Conservation (phyloP, 2,888 invertebrate genomes). For the Patella ulyssiponensis region DNA sequence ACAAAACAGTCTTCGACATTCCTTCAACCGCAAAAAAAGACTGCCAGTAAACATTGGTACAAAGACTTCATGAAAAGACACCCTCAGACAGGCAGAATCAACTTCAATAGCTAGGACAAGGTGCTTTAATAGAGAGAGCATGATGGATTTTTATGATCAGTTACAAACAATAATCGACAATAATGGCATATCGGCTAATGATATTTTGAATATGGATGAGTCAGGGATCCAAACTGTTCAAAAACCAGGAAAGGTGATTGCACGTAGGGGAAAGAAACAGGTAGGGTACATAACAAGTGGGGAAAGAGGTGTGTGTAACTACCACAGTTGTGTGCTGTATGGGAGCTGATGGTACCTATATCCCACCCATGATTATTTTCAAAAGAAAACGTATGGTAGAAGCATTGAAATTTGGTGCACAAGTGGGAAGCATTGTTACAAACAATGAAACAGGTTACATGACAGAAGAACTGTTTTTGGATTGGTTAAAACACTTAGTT, state of each 20-base stretch:
- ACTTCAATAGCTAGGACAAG: too few relatives aligned
- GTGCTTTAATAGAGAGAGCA: slow-evolving; percentile 7
- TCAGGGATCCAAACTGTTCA: too few relatives aligned
- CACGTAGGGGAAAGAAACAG: slow-evolving; percentile 4
- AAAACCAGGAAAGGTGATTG: slow-evolving; percentile 9
- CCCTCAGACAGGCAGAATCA: slow-evolving; percentile 22
- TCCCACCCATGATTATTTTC: not conserved
- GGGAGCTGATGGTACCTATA: not conserved
- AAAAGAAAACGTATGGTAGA: not conserved
- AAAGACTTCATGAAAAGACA: too few relatives aligned
- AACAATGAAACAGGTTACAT: not conserved
- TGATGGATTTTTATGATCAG: slow-evolving; percentile 8
- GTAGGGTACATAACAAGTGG: slow-evolving; percentile 5
- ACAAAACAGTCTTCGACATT: too few relatives aligned
- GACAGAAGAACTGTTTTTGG: not conserved
- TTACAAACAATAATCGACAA: slow-evolving; percentile 6
- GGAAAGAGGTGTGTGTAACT: not conserved
- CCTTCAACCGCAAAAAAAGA: too few relatives aligned
- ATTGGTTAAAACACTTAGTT: not conserved
- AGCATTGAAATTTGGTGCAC: not conserved
- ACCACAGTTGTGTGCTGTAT: not conserved
- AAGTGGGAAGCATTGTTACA: not conserved
- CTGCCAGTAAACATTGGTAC: too few relatives aligned
- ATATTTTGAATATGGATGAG: too few relatives aligned
- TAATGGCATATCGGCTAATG: not conserved